Evolutionary conservation across 2,797 vertebrate species (phyloP).

Genomic region (Pagetopsis macropterus): DNA sequence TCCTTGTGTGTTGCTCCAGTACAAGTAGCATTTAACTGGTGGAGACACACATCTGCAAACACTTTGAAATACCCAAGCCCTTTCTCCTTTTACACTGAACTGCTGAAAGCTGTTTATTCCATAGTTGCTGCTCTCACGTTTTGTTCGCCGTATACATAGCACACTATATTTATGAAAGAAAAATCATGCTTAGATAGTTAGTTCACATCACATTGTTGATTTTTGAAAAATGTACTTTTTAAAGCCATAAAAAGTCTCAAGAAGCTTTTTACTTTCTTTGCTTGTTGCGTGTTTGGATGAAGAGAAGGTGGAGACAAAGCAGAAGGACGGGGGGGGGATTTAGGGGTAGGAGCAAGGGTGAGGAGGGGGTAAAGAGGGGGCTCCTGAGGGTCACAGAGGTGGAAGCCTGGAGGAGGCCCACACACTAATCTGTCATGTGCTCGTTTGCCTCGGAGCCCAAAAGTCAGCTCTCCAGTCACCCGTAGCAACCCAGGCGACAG

Average conservation of each 20-base stretch:
- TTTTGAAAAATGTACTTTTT: conserved; percentile 2
- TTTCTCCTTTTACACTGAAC: conserved; percentile 53
- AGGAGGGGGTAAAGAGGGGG: conserved; percentile 70
- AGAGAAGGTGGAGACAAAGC: conserved; percentile 67
- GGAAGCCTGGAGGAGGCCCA: conserved; percentile 86
- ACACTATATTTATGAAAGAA: not conserved
- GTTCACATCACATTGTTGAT: not conserved
- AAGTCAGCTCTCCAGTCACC: conserved; percentile 86
- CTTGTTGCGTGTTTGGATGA: conserved; percentile 60
- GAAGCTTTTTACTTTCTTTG: conserved; percentile 50
- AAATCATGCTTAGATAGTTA: not conserved
- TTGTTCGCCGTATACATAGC: conserved; percentile 26
- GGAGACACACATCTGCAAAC: conserved; percentile 91
- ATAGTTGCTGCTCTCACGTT: conserved; percentile 37
- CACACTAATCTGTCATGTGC: conserved; percentile 90
- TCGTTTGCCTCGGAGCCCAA: conserved; percentile 87
- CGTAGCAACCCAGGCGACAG: conserved; percentile 84
- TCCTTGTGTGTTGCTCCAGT: conserved; percentile 82
- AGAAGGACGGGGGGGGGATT: conserved; percentile 34
- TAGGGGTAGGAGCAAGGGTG: conserved; percentile 60
- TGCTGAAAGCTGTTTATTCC: conserved; percentile 57
- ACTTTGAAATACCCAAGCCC: conserved; percentile 82
- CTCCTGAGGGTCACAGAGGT: conserved; percentile 87
- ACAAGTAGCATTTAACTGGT: conserved; percentile 74
- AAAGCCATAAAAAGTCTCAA: conserved; percentile 11